Base-by-base conservation (phyloP, 2,113 vertebrate genomes). In the Actinemys pallida region DNA sequence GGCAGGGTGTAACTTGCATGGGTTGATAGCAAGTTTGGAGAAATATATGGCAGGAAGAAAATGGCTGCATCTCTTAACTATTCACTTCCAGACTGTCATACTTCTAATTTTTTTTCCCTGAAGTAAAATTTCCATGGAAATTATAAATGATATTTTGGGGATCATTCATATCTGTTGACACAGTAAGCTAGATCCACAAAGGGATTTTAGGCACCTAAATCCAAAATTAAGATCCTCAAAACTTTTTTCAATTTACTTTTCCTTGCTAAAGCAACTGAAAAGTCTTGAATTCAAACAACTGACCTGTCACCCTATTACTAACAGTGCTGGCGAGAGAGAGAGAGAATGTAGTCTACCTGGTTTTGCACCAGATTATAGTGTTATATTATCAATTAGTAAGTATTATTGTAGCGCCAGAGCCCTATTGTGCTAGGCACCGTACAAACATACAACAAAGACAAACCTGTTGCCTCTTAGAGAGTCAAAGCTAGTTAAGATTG, bases 201-300 rank as follows among this genome's bases (percentile, higher is more conserved):
- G n/a, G 65, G 35, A 69, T 69, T 65, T 35, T 17, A 65, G 59
- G 31, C 14, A 35, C 31, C 31, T 69, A 69, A 69, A 39, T 69
- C 17, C 65, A 69, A 69, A 69, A 69, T n/a, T 69, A 69, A 35
- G 65, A 69, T 39, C 35, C 31, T 69, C 35, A 22, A 69, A 69
- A 69, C 35, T 69, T 0, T 3, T 2, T 1, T 12, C 27, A 52
- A 47, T 8, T 11, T 6, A 0, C 31, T 13, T n/a, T 85, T 9
- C 1, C 45, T 8, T 87, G 80, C 75, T 80, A 27, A 0, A 76
- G 10, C 24, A 45, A 27, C 3, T 76, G 11, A 76, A 42, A 27
- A 39, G 22, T 5, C 22, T 27, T 14, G 12, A 20, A 45, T 24
- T 13, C 39, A 75, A 75, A 42, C 72, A 45, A 75, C n/a, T 39